These are phyloP conservation scores for Tragelaphus oryx DNA, from an alignment of 2,797 vertebrate species.

Conservation along the genomic window DNA sequence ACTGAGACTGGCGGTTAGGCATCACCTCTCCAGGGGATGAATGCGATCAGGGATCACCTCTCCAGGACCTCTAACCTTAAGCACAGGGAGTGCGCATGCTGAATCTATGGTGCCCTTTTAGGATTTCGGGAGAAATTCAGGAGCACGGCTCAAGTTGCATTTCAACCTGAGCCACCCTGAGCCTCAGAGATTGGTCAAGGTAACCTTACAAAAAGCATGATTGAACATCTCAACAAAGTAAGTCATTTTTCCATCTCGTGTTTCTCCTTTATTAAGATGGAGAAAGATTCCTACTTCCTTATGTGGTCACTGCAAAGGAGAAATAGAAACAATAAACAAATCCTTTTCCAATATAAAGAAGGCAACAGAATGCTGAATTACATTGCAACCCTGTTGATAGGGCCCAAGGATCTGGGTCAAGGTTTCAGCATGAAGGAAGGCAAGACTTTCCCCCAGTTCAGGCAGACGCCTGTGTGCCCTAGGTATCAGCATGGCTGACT, in stretches of 20 bases:
- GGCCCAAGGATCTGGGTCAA: background rate
- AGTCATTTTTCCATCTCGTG: background rate
- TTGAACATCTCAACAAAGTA: background rate
- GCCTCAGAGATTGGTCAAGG: background rate
- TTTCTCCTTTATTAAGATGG: slow-evolving; percentile 26
- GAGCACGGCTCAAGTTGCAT: background rate
- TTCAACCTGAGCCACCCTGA: background rate
- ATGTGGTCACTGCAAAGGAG: background rate
- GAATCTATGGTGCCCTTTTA: background rate
- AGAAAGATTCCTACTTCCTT: slow-evolving; percentile 10
- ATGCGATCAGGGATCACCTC: background rate
- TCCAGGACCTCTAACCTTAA: background rate
- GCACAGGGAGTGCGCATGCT: background rate
- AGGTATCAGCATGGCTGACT: background rate
- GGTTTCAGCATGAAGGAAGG: background rate
- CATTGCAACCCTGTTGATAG: background rate
- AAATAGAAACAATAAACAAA: slow-evolving; percentile 3
- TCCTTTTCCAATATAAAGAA: slow-evolving; percentile 18
- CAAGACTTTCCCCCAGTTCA: background rate
- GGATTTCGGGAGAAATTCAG: background rate
- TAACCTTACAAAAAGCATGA: background rate
- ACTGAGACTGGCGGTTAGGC: background rate
- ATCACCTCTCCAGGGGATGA: background rate
- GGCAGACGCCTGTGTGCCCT: background rate
- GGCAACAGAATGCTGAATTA: background rate